Evolutionary conservation across 1,140 invertebrate genomes (phyloP), one percentile per base, ranked within the genome.

Genomic region (Calliphora vicina): DNA sequence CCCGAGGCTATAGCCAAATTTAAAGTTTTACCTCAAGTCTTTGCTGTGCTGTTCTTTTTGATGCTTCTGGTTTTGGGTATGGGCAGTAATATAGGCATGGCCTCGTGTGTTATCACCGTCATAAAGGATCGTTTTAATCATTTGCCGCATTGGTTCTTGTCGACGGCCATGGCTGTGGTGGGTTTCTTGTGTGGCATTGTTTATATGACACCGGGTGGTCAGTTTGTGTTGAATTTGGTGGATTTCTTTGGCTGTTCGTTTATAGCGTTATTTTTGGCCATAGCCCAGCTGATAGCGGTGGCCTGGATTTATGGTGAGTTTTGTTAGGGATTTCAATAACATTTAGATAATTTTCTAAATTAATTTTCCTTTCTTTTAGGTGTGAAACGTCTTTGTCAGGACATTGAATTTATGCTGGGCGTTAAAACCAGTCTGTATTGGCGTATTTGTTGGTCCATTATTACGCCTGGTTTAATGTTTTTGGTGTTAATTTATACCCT

Each of bases 1-100:
- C 97, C 97, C 0, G 96, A 97, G 85, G 97, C 97, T 0, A 95
- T 98, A 78, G 93, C 95, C 6, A 96, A 96, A 89, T 96, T 97
- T 85, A 93, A 93, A 3, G 91, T 93, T 72, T 91, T 96, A 78
- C 96, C 96, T 0, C 95, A 96, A 91, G 93, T 96, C 88, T 98
- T 98, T 91, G 93, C 97, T 0, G 94, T 97, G 2, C 90, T 98
- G 1, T 98, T 98, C 92, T 98, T 98, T 91, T 89, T 97, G 9
- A 97, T 97, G 96, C 92, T 97, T 87, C 94, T 96, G 73, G 94
- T 96, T 0, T 88, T 97, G 80, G 96, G 95, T 0, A 78, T 84
- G 20, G 83, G 83, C 27, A 84, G 83, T 81, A 93, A 94, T 43
- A 94, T 95, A 1, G 94, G 94, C 2, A 92, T 96, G 84, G 92